Evolutionary conservation across 1,140 invertebrate genomes (phyloP).

Genomic region (Hylyphantes graminicola): DNA sequence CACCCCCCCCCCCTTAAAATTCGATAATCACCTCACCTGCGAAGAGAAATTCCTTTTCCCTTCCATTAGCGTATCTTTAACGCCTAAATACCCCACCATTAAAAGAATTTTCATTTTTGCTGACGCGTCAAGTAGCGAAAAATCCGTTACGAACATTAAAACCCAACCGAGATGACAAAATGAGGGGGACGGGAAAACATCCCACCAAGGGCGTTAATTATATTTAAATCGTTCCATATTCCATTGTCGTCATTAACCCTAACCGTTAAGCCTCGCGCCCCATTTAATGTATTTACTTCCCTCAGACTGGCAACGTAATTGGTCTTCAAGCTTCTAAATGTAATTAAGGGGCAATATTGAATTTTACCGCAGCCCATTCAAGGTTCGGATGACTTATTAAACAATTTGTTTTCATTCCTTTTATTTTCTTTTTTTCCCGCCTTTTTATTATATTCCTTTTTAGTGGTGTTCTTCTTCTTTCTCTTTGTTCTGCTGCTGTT

Average conservation of each 20-base stretch:
- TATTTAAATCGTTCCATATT: constrained; percentile 59
- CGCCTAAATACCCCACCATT: too few species aligned
- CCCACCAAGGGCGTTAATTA: constrained; percentile 43
- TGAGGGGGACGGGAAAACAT: constrained; percentile 47
- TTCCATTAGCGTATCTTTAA: too few species aligned
- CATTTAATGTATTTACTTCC: constrained; percentile 57
- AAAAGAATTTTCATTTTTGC: too few species aligned
- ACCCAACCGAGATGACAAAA: constrained; percentile 11
- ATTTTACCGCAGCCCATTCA: constrained; percentile 20
- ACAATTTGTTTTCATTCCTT: constrained; percentile 8
- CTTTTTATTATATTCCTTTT: neutral
- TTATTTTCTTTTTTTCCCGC: neutral
- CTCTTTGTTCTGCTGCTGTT: neutral
- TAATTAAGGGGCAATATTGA: constrained; percentile 51
- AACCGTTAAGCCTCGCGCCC: constrained; percentile 40
- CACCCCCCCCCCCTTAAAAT: too few species aligned
- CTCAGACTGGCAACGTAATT: constrained; percentile 37
- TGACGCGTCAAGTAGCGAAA: constrained; percentile 19
- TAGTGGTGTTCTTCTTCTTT: neutral
- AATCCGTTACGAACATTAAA: constrained; percentile 21
- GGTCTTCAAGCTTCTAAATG: constrained; percentile 40
- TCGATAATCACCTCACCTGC: too few species aligned
- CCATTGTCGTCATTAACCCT: constrained; percentile 56
- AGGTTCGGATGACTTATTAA: constrained; percentile 52
- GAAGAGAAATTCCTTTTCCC: too few species aligned